Conservation (phyloP, 2,888 invertebrate species). For the Therioaphis trifolii region DNA sequence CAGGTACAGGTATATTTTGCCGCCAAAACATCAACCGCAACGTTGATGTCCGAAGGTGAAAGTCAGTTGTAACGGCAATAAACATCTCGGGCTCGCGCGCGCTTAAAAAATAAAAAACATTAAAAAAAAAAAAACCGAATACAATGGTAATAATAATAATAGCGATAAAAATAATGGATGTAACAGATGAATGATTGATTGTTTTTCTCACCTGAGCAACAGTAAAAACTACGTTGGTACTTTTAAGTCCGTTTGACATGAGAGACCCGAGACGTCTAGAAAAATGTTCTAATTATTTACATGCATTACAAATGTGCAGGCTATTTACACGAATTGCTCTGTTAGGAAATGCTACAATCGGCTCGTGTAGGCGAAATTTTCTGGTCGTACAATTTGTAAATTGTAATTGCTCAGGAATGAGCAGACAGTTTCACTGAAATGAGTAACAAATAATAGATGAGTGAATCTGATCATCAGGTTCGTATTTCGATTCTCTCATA, state of each 20-base stretch:
- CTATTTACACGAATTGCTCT: neutral
- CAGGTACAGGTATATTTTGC: slow-evolving; percentile 17
- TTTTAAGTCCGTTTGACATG: neutral
- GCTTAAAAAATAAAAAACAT: slow-evolving; percentile 15
- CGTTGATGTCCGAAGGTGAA: slow-evolving; percentile 55
- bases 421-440: slow-evolving; percentile 1
- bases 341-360: neutral
- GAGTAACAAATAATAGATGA: neutral
- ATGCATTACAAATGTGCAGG: slow-evolving; percentile 33
- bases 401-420: neutral
- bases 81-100: slow-evolving; percentile 29
- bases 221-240: neutral
- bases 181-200: slow-evolving; percentile 35
- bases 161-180: slow-evolving; percentile 46
- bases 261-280: neutral
- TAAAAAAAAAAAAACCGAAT: slow-evolving; percentile 23
- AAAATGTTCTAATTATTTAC: slow-evolving; percentile 24
- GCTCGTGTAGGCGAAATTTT: neutral
- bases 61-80: slow-evolving; percentile 53
- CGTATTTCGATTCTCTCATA: neutral
- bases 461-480: neutral
- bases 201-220: slow-evolving; percentile 6
- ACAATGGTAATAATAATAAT: slow-evolving; percentile 36
- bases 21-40: slow-evolving; percentile 53
- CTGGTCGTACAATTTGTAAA: neutral